Percentiles rank a stretch among this genome's conserved stretches.
Conservation (phyloP, 2,113 vertebrate genomes). For the Gallinago jamesoni region DNA sequence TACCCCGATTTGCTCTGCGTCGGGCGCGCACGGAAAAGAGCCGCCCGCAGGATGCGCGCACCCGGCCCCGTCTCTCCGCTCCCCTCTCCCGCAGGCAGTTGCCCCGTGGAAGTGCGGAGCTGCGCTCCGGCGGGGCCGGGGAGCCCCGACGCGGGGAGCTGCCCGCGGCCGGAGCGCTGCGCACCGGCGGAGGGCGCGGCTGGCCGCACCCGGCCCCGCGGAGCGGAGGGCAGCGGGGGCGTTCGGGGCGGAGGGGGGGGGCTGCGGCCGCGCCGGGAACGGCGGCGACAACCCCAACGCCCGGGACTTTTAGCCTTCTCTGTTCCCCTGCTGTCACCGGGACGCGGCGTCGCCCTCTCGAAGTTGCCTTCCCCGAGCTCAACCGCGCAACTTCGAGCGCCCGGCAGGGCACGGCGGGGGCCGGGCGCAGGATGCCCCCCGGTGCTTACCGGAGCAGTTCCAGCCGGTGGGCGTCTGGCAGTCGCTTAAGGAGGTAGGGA, state of each 20-base stretch:
- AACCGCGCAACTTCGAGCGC: not conserved
- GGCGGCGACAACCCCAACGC: not conserved
- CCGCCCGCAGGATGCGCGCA: not conserved
- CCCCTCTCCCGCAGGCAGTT: not conserved
- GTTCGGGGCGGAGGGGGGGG: not conserved
- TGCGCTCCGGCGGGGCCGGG: not conserved
- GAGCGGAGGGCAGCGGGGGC: not conserved
- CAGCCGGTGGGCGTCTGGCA: conserved; percentile 98
- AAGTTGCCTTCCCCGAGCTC: conserved; percentile 44
- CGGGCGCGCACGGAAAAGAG: not conserved
- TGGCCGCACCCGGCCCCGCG: not conserved
- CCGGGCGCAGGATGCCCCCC: not conserved
- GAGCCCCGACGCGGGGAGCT: not conserved
- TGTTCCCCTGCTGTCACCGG: not conserved
- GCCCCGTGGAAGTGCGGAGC: not conserved
- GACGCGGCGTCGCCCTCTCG: not conserved
- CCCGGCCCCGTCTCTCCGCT: not conserved
- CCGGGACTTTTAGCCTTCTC: not conserved
- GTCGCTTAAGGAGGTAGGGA: conserved; percentile 96
- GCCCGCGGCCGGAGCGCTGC: not conserved
- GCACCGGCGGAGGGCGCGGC: conserved; percentile 14
- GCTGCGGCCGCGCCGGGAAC: not conserved
- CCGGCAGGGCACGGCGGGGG: not conserved
- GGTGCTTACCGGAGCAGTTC: conserved; percentile 95
- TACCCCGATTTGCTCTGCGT: rapidly evolving